A percentile compares a stretch with the other conserved stretches of the same genome.
phyloP scores from a whole-genome alignment of 1,140 invertebrate genomes.

The Pachypsylla venusta region DNA sequence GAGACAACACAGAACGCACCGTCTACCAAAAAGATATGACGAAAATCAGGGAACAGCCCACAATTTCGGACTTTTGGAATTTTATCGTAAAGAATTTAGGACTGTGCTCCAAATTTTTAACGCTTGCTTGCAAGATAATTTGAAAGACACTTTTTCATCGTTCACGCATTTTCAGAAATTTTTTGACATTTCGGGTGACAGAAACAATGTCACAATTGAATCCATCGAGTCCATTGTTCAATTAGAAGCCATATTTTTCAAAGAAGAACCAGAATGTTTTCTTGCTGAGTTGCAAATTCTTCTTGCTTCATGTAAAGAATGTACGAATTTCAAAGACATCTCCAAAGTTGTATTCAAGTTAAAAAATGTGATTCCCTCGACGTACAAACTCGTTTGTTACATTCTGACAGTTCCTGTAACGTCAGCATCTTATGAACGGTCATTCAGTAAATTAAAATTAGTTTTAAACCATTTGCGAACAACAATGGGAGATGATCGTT shows the following conservation, averaged over 20 bases:
- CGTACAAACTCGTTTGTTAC: no score
- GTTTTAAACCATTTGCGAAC: no score
- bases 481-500: no score
- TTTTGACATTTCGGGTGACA: conserved; percentile 1
- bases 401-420: no score
- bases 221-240: background rate
- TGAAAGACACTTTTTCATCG: background rate
- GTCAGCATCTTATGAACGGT: no score
- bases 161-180: conserved; percentile 1
- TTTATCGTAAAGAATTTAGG: conserved; percentile 11
- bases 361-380: conserved; percentile 1
- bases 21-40: no score
- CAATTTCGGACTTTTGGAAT: no score
- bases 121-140: background rate
- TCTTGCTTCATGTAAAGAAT: conserved; percentile 10
- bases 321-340: conserved; percentile 10
- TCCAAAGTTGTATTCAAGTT: conserved; percentile 7
- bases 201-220: conserved; percentile 11
- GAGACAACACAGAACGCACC: no score
- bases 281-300: conserved; percentile 4
- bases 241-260: background rate
- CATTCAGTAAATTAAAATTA: no score
- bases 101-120: conserved; percentile 8
- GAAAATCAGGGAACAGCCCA: no score
- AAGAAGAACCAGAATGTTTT: conserved; percentile 10